Evolutionary conservation across 1,140 invertebrate genomes (phyloP).

Genomic region (Holcopasites calliopsidis): DNA sequence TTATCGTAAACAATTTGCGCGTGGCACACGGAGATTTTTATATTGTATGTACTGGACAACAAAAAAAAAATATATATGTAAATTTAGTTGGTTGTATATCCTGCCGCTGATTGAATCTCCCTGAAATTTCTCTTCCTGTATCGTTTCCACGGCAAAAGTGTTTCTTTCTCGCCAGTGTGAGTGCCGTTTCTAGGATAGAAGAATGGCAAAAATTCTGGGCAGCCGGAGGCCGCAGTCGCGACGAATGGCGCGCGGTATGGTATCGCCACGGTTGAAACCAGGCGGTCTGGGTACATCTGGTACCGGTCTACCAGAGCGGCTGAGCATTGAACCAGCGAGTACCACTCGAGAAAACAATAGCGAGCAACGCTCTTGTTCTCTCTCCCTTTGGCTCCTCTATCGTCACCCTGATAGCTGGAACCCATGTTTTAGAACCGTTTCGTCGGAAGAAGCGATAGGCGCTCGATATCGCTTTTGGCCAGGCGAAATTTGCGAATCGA

Average conservation of each 20-base stretch:
- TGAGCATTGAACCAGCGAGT: slow-evolving; percentile 79
- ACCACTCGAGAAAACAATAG: slow-evolving; percentile 80
- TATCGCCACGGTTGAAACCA: slow-evolving; percentile 47
- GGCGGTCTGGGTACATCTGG: slow-evolving; percentile 73
- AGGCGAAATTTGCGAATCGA: background rate
- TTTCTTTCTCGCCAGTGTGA: too few species aligned
- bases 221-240: background rate
- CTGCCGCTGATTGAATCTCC: too few species aligned
- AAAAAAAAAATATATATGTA: slow-evolving; percentile 20
- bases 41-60: slow-evolving; percentile 28
- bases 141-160: too few species aligned
- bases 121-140: background rate
- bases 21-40: background rate
- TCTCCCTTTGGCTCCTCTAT: slow-evolving; percentile 54
- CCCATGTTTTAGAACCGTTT: slow-evolving; percentile 51
- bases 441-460: slow-evolving; percentile 10
- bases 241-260: slow-evolving; percentile 16
- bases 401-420: slow-evolving; percentile 75
- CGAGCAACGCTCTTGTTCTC: slow-evolving; percentile 73
- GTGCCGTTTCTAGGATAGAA: slow-evolving; percentile 4
- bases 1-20: background rate
- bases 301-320: slow-evolving; percentile 66
- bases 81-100: background rate
- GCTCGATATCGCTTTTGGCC: slow-evolving; percentile 31
- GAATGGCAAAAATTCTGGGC: slow-evolving; percentile 5